phyloP scores from a whole-genome alignment of 2,888 invertebrate genomes.

The Phalangium opilio region DNA sequence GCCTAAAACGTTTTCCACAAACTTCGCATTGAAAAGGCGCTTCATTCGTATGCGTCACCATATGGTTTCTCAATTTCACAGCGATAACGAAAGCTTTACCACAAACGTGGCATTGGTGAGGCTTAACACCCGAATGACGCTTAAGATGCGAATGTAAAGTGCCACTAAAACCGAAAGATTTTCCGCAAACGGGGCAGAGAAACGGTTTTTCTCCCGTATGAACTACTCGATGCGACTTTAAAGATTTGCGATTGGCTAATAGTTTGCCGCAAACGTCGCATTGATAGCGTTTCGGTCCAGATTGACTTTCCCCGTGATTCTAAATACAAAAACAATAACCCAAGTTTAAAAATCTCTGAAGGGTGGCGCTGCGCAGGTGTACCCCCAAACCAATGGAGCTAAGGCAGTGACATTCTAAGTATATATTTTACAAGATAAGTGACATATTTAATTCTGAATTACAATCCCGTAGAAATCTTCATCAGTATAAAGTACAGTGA shows the following conservation, averaged over 20 bases:
- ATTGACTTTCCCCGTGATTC: no score
- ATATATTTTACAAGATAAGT: no score
- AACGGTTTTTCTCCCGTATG: constrained; percentile 4
- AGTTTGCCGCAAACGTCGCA: constrained; percentile 1
- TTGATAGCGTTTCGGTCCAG: background rate
- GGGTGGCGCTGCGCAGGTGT: no score
- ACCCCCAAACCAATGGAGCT: no score
- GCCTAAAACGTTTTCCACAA: background rate
- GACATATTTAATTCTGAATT: no score
- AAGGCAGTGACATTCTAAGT: no score
- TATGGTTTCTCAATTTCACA: background rate
- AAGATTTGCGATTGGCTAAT: background rate
- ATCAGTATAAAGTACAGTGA: no score
- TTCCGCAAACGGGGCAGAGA: background rate
- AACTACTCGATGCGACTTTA: background rate
- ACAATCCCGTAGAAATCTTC: no score
- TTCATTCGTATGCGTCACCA: background rate
- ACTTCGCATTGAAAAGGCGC: background rate
- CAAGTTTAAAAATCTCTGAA: no score
- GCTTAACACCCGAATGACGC: background rate
- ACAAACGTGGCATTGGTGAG: constrained; percentile 1
- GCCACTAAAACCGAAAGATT: background rate
- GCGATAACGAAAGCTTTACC: background rate
- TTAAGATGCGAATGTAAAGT: background rate
- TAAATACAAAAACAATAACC: no score